Conservation (phyloP, 2,113 vertebrate genomes). For the Myanophis thanlyinensis region DNA sequence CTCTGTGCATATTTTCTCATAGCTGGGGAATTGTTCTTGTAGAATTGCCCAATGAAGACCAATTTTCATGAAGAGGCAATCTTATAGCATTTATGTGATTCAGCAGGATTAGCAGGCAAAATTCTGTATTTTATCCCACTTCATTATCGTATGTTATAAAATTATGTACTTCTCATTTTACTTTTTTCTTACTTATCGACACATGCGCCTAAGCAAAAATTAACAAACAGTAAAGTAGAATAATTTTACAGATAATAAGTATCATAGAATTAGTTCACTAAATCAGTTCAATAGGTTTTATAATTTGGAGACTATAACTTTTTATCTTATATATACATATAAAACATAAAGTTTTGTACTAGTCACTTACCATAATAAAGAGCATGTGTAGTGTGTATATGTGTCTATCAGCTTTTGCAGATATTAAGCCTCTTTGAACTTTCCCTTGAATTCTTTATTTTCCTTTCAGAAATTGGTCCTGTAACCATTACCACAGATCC, state of each 20-base stretch:
- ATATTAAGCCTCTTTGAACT: background rate
- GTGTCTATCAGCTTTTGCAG: background rate
- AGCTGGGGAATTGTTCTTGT: background rate
- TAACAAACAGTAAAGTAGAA: background rate
- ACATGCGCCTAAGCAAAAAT: background rate
- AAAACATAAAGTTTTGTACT: background rate
- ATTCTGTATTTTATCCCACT: background rate
- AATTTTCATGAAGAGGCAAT: background rate
- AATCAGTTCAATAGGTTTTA: background rate
- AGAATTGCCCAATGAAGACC: background rate
- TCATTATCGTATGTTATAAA: background rate
- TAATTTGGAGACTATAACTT: background rate
- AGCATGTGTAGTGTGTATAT: background rate
- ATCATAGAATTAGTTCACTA: background rate
- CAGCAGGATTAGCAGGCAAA: background rate
- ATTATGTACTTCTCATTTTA: background rate
- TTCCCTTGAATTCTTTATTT: background rate
- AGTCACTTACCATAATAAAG: background rate
- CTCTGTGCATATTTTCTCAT: background rate
- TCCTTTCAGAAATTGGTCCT: conserved; percentile 90
- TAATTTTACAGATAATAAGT: background rate
- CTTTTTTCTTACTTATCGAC: background rate
- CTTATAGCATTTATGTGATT: background rate
- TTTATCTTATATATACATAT: background rate
- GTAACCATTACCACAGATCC: conserved; percentile 98